phyloP scores from a whole-genome alignment of 2,888 invertebrate genomes.

The Brenthis ino region DNA sequence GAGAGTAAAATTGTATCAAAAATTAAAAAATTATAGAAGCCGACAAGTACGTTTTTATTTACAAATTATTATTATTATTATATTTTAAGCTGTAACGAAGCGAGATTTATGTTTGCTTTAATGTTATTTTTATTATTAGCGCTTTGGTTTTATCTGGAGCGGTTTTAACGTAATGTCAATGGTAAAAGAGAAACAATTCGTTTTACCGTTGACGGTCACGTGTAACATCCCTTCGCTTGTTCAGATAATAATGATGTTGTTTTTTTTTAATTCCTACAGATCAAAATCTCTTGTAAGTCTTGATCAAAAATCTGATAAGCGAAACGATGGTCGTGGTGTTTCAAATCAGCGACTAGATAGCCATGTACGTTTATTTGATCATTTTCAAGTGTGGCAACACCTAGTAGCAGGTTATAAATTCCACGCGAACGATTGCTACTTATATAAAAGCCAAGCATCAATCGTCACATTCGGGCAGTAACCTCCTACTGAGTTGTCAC shows the following conservation, averaged over 20 bases:
- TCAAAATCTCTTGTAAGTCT: neutral
- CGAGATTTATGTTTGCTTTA: conserved; percentile 42
- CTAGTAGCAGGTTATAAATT: conserved; percentile 62
- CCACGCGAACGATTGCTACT: conserved; percentile 73
- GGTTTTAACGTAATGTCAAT: conserved; percentile 57
- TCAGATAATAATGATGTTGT: conserved; percentile 50
- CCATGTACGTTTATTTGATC: conserved; percentile 69
- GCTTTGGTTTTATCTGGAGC: conserved; percentile 78
- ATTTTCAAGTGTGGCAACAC: conserved; percentile 70
- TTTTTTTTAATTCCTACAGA: conserved; percentile 34
- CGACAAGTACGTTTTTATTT: conserved; percentile 29
- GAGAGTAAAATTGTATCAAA: conserved; percentile 32
- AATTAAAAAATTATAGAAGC: conserved; percentile 33
- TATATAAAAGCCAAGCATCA: conserved; percentile 56
- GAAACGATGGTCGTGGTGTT: conserved; percentile 76
- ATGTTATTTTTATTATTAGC: conserved; percentile 59
- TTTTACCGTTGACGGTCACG: conserved; percentile 61
- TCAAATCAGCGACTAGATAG: conserved; percentile 80
- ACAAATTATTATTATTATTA: conserved; percentile 33
- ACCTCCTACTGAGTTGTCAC: conserved; percentile 80
- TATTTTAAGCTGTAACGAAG: conserved; percentile 40
- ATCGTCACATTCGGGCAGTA: conserved; percentile 65
- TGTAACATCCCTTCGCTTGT: conserved; percentile 70
- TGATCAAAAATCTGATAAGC: conserved; percentile 57
- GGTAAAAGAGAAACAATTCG: conserved; percentile 52